Conservation (phyloP, 1,140 invertebrate species). For the Eumeta japonica region DNA sequence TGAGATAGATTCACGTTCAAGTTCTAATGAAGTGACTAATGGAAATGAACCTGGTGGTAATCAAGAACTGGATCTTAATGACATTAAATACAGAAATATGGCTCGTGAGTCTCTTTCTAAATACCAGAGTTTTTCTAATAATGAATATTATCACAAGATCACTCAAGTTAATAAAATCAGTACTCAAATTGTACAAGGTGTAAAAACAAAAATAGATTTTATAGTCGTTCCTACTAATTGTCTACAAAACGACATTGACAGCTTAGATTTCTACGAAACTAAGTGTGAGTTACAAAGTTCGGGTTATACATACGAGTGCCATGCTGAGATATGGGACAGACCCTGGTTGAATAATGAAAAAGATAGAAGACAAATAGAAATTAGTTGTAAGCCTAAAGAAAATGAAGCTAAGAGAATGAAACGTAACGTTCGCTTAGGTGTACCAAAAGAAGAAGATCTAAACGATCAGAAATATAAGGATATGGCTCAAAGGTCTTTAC, state of each 20-base stretch:
- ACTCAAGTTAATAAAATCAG: neutral
- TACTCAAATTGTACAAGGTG: neutral
- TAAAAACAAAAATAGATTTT: neutral
- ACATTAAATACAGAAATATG: neutral
- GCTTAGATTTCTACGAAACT: neutral
- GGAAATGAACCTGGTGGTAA: neutral
- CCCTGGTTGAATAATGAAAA: constrained; percentile 12
- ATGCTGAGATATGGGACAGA: constrained; percentile 9
- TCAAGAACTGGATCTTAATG: neutral
- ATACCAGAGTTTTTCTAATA: neutral
- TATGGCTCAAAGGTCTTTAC: constrained; percentile 28
- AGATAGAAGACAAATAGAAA: no score
- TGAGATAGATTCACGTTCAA: no score
- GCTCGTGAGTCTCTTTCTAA: neutral
- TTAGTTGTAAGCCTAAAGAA: neutral
- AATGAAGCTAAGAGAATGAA: neutral
- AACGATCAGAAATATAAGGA: constrained; percentile 20
- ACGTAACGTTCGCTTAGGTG: neutral
- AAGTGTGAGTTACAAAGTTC: neutral
- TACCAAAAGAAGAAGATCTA: constrained; percentile 11
- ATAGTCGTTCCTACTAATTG: neutral
- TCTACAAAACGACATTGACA: neutral
- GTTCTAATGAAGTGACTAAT: neutral
- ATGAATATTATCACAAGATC: neutral
- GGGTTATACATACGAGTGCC: constrained; percentile 3